Conservation (phyloP, 2,797 vertebrate species). For the Coreius guichenoti region DNA sequence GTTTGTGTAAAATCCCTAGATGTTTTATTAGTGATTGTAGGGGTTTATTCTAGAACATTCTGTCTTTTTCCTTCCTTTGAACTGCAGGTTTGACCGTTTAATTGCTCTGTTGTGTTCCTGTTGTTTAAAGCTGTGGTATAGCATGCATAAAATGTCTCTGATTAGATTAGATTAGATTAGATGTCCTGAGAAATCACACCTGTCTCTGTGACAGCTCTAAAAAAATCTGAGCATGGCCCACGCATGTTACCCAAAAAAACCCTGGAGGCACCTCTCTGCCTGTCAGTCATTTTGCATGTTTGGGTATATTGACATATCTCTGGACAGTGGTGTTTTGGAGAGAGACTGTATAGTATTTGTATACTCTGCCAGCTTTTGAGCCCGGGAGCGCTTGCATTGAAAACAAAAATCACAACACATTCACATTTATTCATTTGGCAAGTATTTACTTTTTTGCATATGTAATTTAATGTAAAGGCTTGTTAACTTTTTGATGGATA, state of each 20-base stretch:
- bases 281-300: background rate
- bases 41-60: background rate
- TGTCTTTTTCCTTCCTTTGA: background rate
- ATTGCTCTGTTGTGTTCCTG: constrained; percentile 44
- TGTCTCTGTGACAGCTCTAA: background rate
- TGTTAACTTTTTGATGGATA: background rate
- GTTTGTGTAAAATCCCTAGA: background rate
- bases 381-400: background rate
- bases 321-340: constrained; percentile 43
- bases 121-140: constrained; percentile 14
- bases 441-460: background rate
- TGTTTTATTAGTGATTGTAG: background rate
- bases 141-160: background rate
- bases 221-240: background rate
- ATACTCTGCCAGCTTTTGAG: background rate
- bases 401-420: background rate
- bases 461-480: background rate
- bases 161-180: background rate
- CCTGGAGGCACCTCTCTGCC: background rate
- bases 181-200: constrained; percentile 2
- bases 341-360: constrained; percentile 13
- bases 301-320: background rate
- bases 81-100: background rate
- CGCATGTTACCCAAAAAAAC: background rate
- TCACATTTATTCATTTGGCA: background rate